A percentile compares a stretch with the other conserved stretches of the same genome.
Conservation (phyloP, 2,888 invertebrate genomes). For the Oxycera nigricornis region DNA sequence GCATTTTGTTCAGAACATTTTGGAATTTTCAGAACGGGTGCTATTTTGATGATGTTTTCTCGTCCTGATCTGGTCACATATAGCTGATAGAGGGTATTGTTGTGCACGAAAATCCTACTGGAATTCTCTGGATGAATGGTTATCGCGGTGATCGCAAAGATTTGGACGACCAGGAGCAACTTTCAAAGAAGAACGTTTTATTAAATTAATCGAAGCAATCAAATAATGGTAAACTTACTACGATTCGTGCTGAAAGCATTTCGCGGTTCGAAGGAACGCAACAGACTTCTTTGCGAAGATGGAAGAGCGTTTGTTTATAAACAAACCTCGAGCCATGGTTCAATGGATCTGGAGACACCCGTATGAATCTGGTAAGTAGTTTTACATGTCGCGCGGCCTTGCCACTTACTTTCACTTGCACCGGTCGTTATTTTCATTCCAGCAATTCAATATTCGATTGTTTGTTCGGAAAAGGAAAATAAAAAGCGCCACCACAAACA, state of each 20-base stretch:
- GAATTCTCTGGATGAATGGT: not conserved
- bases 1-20: not conserved
- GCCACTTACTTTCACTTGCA: slow-evolving; percentile 26
- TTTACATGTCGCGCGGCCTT: slow-evolving; percentile 30
- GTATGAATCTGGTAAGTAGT: slow-evolving; percentile 6
- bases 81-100: slow-evolving; percentile 15
- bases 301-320: slow-evolving; percentile 3
- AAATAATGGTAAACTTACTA: slow-evolving; percentile 14
- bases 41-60: not conserved
- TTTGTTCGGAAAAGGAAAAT: not conserved
- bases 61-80: not conserved
- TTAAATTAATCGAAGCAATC: no score
- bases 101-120: slow-evolving; percentile 15
- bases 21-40: not conserved
- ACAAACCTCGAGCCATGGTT: slow-evolving; percentile 5
- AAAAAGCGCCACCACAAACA: not conserved
- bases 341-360: slow-evolving; percentile 14
- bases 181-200: not conserved
- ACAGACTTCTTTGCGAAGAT: not conserved
- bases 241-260: not conserved
- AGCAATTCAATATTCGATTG: not conserved
- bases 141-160: not conserved
- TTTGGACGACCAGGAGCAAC: not conserved
- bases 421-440: not conserved
- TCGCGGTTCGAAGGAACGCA: not conserved